Evolutionary conservation across 2,888 invertebrate genomes (phyloP), one percentile per base, ranked within the genome.

Genomic region (Chirona hameri): DNA sequence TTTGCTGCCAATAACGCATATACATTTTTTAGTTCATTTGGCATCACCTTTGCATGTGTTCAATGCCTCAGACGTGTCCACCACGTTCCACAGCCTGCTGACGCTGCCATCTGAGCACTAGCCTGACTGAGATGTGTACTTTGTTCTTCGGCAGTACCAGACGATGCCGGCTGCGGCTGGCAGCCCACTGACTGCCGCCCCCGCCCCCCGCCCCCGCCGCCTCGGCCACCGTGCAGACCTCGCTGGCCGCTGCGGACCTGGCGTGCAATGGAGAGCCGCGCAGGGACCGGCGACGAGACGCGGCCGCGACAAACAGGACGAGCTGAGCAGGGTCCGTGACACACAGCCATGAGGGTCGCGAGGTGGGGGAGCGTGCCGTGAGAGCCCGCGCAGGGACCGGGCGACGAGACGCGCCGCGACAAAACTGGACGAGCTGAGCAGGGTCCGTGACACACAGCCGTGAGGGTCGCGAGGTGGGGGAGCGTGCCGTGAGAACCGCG

Each of bases 241-340:
- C 85, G 81, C 83, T 86, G 82, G 85, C 86, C 82, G 83, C 86
- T 83, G 85, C 85, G 84, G 85, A 88, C 84, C 84, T 88, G 83
- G 86, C 87, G 84, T 95, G 96, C 90, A 94, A 94, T 96, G 89
- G 97, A 98, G 91, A 93, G 92, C 89, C 94, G 95, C 90, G 93
- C 95, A 86, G 93, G 94, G 86, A 92, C 95, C 86, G 97, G 97
- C 89, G 92, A 96, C 90, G 97, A 97, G 90, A 91, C 95, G 90
- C 94, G 95, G 95, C 88, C 97, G 98, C 91, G 94, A 93, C 89
- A 95, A 95, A 91, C 95, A 98, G 90, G 97, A 97, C 87, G 98
- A 98, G 91, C 92, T 98, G 90, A 94, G 93, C 90, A 92, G 96
- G 89, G 91, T 91, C 87, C 88, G 89, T 88, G 14, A 39, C 39